These are phyloP conservation scores for Tortrix viridana DNA, from an alignment of 2,888 invertebrate genomes.

Conservation along the genomic window DNA sequence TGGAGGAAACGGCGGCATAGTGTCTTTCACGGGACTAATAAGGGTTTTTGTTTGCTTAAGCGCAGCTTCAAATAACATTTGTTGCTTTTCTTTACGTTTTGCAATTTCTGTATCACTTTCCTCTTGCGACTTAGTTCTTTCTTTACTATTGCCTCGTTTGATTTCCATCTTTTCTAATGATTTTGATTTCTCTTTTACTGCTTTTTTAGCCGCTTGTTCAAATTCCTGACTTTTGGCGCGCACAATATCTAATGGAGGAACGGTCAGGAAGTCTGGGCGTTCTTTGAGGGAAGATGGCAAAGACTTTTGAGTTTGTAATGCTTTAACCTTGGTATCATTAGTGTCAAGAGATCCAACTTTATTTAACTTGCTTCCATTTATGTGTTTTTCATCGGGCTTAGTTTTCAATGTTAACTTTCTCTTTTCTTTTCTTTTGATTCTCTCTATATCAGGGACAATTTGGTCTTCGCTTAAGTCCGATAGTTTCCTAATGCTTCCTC, in stretches of 20 bases:
- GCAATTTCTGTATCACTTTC: slow-evolving; percentile 89
- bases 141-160: slow-evolving; percentile 83
- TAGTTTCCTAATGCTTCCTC: slow-evolving; percentile 79
- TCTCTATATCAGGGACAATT: slow-evolving; percentile 79
- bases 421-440: slow-evolving; percentile 79
- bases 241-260: slow-evolving; percentile 82
- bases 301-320: slow-evolving; percentile 81
- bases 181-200: slow-evolving; percentile 87
- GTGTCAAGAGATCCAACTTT: slow-evolving; percentile 80
- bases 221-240: slow-evolving; percentile 86
- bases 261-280: slow-evolving; percentile 79
- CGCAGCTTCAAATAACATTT: slow-evolving; percentile 89
- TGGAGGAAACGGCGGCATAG: slow-evolving; percentile 88
- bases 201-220: slow-evolving; percentile 77
- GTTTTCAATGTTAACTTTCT: slow-evolving; percentile 74
- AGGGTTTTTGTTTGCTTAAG: slow-evolving; percentile 90
- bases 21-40: slow-evolving; percentile 89
- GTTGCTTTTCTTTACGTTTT: slow-evolving; percentile 89
- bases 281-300: slow-evolving; percentile 82
- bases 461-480: slow-evolving; percentile 81
- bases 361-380: slow-evolving; percentile 69
- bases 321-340: slow-evolving; percentile 74
- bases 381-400: slow-evolving; percentile 77
- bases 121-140: slow-evolving; percentile 89
- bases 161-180: slow-evolving; percentile 87